phyloP scores from a whole-genome alignment of 2,888 invertebrate species.

The Diadegma fenestrale region DNA sequence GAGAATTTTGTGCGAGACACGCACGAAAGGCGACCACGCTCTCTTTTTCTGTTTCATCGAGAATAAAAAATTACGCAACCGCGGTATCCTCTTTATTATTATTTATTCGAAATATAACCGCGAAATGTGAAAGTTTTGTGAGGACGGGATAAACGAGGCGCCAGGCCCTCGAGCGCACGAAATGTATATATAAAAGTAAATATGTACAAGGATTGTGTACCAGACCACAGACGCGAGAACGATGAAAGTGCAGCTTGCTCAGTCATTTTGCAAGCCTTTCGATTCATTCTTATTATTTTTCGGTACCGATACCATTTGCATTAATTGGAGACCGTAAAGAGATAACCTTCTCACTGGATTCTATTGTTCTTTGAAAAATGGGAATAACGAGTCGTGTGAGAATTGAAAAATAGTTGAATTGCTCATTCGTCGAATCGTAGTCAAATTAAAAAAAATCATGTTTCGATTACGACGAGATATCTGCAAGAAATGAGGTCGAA shows the following conservation, averaged over 20 bases:
- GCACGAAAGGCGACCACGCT: slow-evolving; percentile 7
- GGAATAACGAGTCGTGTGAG: not conserved
- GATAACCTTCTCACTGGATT: not conserved
- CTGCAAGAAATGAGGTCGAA: not conserved
- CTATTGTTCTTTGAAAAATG: not conserved
- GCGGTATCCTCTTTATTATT: slow-evolving; percentile 70
- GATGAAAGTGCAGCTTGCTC: slow-evolving; percentile 50
- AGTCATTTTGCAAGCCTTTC: slow-evolving; percentile 29
- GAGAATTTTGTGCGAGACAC: not conserved
- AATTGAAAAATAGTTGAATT: too few relatives aligned
- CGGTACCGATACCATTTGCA: not conserved
- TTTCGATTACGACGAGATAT: not conserved
- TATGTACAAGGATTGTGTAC: not conserved
- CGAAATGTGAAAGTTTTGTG: slow-evolving; percentile 80
- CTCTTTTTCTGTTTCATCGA: not conserved
- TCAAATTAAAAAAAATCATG: too few relatives aligned
- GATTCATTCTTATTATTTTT: not conserved
- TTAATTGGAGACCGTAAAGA: not conserved
- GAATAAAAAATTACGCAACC: slow-evolving; percentile 70
- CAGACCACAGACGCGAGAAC: slow-evolving; percentile 41
- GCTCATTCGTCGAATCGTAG: too few relatives aligned
- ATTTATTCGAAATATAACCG: slow-evolving; percentile 78
- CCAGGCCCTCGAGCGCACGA: slow-evolving; percentile 63
- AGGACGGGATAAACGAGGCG: slow-evolving; percentile 46
- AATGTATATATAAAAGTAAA: slow-evolving; percentile 16